Conservation (phyloP, 1,140 invertebrate genomes). For the Archegozetes longisetosus region DNA sequence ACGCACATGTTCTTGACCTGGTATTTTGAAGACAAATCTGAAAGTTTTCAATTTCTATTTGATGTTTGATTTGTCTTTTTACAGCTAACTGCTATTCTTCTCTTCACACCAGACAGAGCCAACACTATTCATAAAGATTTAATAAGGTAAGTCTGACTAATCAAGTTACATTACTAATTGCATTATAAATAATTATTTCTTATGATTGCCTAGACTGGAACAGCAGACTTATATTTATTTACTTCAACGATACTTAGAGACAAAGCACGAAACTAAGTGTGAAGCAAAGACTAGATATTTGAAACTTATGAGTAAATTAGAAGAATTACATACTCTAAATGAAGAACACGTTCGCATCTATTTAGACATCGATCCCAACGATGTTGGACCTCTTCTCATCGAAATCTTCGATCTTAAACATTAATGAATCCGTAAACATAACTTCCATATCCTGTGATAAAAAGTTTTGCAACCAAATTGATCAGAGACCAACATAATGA, state of each 20-base stretch:
- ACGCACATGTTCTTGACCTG: conserved; percentile 45
- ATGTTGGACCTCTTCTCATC: conserved; percentile 73
- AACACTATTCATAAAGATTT: conserved; percentile 63
- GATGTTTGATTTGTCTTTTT: conserved; percentile 43
- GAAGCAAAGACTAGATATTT: conserved; percentile 68
- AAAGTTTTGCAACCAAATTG: no score
- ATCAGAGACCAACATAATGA: no score
- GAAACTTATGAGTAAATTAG: conserved; percentile 68
- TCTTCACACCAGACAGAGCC: conserved; percentile 65
- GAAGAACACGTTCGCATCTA: conserved; percentile 73
- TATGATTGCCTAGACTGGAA: conserved; percentile 60
- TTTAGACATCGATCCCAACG: conserved; percentile 69
- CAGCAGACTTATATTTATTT: conserved; percentile 83
- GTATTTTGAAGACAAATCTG: conserved; percentile 1
- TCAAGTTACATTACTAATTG: background rate
- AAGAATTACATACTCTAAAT: conserved; percentile 64
- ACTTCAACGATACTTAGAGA: conserved; percentile 64
- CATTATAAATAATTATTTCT: background rate
- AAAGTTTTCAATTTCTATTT: background rate
- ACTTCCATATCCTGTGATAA: no score
- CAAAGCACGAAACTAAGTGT: conserved; percentile 47
- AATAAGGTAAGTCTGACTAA: conserved; percentile 31
- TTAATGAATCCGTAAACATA: no score
- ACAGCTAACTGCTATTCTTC: conserved; percentile 68
- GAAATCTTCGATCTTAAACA: conserved; percentile 78